Evolutionary conservation across 2,888 invertebrate species (phyloP).

Genomic region (Phyllotreta striolata): DNA sequence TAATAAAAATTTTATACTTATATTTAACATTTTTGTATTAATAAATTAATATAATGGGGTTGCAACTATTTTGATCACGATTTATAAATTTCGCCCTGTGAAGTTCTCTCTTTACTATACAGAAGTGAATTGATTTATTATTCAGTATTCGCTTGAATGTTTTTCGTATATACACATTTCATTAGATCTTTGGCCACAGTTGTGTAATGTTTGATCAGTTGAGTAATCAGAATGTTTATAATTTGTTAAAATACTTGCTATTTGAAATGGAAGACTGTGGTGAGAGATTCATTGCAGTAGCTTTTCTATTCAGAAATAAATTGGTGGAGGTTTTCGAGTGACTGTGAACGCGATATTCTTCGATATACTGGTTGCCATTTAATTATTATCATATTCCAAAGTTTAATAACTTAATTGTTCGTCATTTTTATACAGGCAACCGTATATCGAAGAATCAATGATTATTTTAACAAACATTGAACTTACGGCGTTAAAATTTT

Average conservation of each 20-base stretch:
- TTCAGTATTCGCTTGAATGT: conserved; percentile 28
- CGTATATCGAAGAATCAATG: conserved; percentile 4
- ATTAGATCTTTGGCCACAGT: conserved; percentile 29
- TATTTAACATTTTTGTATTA: conserved; percentile 34
- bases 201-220: conserved; percentile 28
- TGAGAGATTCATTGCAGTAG: conserved; percentile 47
- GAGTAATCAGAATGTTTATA: conserved; percentile 33
- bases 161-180: conserved; percentile 15
- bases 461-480: conserved; percentile 40
- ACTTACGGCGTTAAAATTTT: conserved; percentile 57
- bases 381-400: too few relatives aligned
- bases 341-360: conserved; percentile 41
- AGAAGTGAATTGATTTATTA: background rate
- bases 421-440: background rate
- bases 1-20: conserved; percentile 41
- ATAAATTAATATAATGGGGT: conserved; percentile 12
- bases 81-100: conserved; percentile 8
- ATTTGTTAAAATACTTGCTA: conserved; percentile 35
- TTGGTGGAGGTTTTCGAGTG: conserved; percentile 55
- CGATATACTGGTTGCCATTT: conserved; percentile 6
- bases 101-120: too few relatives aligned
- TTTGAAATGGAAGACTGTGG: conserved; percentile 37
- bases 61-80: conserved; percentile 23
- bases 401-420: background rate
- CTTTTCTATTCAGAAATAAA: conserved; percentile 43